These are phyloP conservation scores for Macrosiphum euphorbiae DNA, from an alignment of 2,888 invertebrate species.

Conservation along the genomic window DNA sequence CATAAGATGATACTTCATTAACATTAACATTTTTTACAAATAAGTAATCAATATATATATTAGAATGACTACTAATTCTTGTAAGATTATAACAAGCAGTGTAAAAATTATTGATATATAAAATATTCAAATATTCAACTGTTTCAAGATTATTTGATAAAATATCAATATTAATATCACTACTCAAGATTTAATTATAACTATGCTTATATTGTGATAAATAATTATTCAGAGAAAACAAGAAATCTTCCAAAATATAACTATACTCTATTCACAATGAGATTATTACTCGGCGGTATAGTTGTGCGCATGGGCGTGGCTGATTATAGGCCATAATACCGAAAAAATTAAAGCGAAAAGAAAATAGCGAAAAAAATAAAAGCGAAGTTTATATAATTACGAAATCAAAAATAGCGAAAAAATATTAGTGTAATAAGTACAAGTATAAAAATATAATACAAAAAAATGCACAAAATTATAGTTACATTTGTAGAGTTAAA, in stretches of 20 bases:
- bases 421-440: no score
- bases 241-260: neutral
- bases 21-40: neutral
- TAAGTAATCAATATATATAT: slow-evolving; percentile 8
- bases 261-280: no score
- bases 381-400: no score
- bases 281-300: no score
- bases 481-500: no score
- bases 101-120: neutral
- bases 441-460: no score
- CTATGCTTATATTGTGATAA: neutral
- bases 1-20: neutral
- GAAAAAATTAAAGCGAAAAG: no score
- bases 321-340: no score
- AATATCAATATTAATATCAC: slow-evolving; percentile 18
- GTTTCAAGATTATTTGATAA: slow-evolving; percentile 2
- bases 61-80: neutral
- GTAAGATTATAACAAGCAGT: neutral
- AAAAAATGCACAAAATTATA: no score
- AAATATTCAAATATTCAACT: neutral
- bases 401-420: no score
- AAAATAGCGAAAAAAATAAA: no score
- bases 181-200: neutral
- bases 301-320: no score
- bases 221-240: neutral